These are phyloP conservation scores for Pholis gunnellus DNA, from an alignment of 2,113 vertebrate genomes.

Conservation along the genomic window DNA sequence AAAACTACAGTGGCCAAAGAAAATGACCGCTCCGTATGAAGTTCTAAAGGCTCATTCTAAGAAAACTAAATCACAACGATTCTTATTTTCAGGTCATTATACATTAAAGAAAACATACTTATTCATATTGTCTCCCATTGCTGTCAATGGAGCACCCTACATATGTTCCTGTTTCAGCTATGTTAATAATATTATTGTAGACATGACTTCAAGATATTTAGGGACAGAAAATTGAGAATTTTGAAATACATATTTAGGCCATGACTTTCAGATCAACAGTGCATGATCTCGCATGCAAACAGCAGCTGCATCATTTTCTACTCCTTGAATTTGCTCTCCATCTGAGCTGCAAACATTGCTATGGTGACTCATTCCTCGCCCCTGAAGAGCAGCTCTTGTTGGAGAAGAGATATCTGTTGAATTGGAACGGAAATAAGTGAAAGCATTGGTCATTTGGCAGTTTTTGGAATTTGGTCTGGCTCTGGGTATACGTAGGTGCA, in stretches of 20 bases:
- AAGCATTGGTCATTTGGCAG: constrained; percentile 42
- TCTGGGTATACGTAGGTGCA: constrained; percentile 8
- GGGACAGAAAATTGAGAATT: background rate
- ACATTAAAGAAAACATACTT: background rate
- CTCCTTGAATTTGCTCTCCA: constrained; percentile 28
- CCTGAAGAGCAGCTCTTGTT: constrained; percentile 23
- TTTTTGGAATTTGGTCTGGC: constrained; percentile 31
- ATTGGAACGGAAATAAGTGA: constrained; percentile 33
- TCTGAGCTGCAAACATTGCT: constrained; percentile 30
- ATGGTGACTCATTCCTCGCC: constrained; percentile 46
- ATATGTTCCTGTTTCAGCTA: background rate
- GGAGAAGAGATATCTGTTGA: constrained; percentile 29
- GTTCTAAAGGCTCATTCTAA: no score
- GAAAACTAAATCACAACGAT: no score
- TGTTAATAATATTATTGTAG: background rate
- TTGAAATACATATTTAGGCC: constrained; percentile 4
- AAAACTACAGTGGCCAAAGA: no score
- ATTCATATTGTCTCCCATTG: background rate
- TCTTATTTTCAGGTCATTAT: no score
- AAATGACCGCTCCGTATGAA: no score
- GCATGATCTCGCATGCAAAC: constrained; percentile 37
- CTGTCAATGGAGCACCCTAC: background rate
- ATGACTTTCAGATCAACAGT: background rate
- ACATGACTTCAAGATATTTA: background rate
- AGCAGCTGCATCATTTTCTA: constrained; percentile 44